Base-by-base conservation (phyloP, 1,140 invertebrate species). In the Chrysoperla carnea region DNA sequence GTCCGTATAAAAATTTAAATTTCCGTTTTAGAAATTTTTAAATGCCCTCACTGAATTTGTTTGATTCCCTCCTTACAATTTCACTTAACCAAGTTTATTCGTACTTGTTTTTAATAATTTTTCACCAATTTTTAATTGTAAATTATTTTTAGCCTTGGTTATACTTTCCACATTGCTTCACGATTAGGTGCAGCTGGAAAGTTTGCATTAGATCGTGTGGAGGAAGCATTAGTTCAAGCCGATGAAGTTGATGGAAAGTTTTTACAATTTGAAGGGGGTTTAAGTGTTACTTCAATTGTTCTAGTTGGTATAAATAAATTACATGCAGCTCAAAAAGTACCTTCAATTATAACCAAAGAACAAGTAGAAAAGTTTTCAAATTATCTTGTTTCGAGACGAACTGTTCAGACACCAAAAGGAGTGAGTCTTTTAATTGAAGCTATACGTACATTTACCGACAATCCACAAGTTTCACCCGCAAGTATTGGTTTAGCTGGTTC, bases 261-360 rank as follows among this genome's bases (percentile, higher is more conserved):
- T 48, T 67, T 93, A 33, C 83, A 95, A 65, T 96, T 92, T 64
- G 93, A 96, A 66, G 91, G 91, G 33, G 92, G 92, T 6, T 66
- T 78, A 12, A 58, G 43, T 46, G 51, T 61, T 49, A 51, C 57
- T 67, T 75, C 79, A 48, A 59, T 79, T 12, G 60, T 86, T n/a
- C 58, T 87, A 8, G 79, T 75, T 61, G 81, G 81, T 43, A 70
- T 78, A 36, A 78, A 76, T 50, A 79, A 78, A 55, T 64, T 92
- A 4, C 76, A 79, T 38, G 73, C 74, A 40, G 58, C 63, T 17
- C 60, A 75, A 17, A 80, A 80, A 47, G 84, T 81, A 57, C 69
- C 76, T 45, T 72, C 77, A 17, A 78, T 82, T 9, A 58, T 90
- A 28, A 75, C 67, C 15, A 64, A 75, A 50, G 78, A 81, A 13